Conservation (phyloP, 2,888 invertebrate genomes). For the Dysmachus trigonus region DNA sequence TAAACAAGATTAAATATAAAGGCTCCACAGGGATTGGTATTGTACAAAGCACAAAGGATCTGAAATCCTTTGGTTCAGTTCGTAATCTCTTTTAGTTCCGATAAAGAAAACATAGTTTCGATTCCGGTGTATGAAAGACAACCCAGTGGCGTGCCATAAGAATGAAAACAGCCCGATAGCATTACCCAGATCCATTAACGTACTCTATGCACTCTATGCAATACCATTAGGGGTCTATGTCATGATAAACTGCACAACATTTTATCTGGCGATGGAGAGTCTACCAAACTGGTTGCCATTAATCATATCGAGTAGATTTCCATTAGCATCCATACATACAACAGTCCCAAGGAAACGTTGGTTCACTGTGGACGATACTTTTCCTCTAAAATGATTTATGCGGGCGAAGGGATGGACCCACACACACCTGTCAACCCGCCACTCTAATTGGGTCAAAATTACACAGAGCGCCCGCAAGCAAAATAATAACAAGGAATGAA, state of each 20-base stretch:
- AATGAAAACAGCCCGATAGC: neutral
- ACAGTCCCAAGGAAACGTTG: neutral
- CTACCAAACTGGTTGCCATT: conserved; percentile 11
- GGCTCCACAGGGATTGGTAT: neutral
- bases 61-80: neutral
- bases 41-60: neutral
- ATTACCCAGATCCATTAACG: neutral
- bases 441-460: conserved; percentile 2
- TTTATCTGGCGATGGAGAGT: neutral
- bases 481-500: neutral
- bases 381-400: neutral
- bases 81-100: neutral
- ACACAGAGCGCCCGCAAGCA: neutral
- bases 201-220: neutral
- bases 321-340: neutral
- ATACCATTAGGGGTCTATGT: neutral
- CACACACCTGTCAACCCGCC: neutral
- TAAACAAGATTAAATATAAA: neutral
- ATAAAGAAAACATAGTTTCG: neutral
- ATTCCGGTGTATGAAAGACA: neutral
- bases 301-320: conserved; percentile 8
- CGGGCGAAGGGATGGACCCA: neutral
- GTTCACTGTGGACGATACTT: neutral
- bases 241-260: neutral
- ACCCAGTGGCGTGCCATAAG: neutral